A percentile compares a stretch with the other conserved stretches of the same genome.
These are phyloP conservation scores for Scaptodrosophila latifasciaeformis DNA, from an alignment of 2,888 invertebrate species.

Conservation along the genomic window DNA sequence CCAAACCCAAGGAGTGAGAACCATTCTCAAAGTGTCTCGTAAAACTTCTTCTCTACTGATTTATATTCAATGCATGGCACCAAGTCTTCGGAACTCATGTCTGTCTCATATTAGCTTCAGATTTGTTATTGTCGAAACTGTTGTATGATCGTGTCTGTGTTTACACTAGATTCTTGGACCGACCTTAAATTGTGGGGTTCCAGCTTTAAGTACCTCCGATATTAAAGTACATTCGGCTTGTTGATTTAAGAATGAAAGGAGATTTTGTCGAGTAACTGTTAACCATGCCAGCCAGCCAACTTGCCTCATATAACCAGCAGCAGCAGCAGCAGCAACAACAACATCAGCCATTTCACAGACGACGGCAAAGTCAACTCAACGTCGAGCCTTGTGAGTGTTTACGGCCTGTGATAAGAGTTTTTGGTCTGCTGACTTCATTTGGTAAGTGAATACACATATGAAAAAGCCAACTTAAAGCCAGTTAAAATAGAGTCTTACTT, in stretches of 20 bases:
- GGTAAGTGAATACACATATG: constrained; percentile 58
- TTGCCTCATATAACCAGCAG: constrained; percentile 24
- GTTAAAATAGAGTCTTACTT: no score
- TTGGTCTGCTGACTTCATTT: constrained; percentile 73
- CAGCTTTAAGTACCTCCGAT: no score
- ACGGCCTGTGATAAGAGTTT: constrained; percentile 72
- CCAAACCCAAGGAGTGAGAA: not conserved
- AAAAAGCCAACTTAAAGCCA: no score
- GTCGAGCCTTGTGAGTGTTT: constrained; percentile 73
- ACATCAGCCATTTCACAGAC: constrained; percentile 41
- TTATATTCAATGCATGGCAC: constrained; percentile 55
- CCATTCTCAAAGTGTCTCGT: constrained; percentile 45
- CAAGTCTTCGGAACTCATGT: constrained; percentile 33
- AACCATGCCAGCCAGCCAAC: constrained; percentile 40
- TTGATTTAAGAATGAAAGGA: no score
- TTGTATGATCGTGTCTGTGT: not conserved
- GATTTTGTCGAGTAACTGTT: no score
- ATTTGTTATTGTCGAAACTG: constrained; percentile 4
- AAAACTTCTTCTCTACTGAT: constrained; percentile 49
- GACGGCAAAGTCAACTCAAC: constrained; percentile 71
- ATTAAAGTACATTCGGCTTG: no score
- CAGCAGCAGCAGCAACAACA: constrained; percentile 48
- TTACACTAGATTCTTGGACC: no score
- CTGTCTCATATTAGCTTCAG: constrained; percentile 39
- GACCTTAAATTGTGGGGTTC: no score